Base-by-base conservation (phyloP, 1,140 invertebrate genomes). In the Probaryconus sp. region DNA sequence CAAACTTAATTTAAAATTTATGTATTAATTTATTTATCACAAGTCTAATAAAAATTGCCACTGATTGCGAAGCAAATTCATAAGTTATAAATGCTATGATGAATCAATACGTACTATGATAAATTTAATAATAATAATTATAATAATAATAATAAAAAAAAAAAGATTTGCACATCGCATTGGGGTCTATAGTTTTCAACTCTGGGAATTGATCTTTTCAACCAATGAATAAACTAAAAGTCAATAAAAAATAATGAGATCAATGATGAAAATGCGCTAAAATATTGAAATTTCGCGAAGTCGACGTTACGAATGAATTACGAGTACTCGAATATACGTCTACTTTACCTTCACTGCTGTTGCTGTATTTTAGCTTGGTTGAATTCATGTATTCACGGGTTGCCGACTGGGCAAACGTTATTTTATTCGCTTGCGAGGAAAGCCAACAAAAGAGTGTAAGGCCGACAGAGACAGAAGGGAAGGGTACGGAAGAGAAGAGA, bases 351-450 rank as follows among this genome's bases (percentile, higher is more conserved):
- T 38, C 40, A 53, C 68, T 51, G 67, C 73, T 76, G 68, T 72
- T 76, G 74, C 74, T 72, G 68, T 77, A 77, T 69, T 77, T 72
- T 77, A 76, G 67, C 68, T 63, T 71, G 67, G 73, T 71, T 76
- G 65, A 76, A 71, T 76, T 76, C 73, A 76, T 76, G 73, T 76
- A 76, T 76, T 76, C 73, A 76, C 73, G 67, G 73, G 67, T 76
- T 76, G 73, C 67, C 67, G 73, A 76, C 67, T 76, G 68, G 63
- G 71, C 64, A 74, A 78, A 76, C 60, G 75, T 79, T 79, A 76
- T 78, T 78, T 78, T 78, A 78, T 78, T 78, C 74, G 67, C 75
- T 72, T 64, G 61, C 76, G 72, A 79, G 69, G 64, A 78, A 80
- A 75, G 74, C 48, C 58, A 64, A 71, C 58, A 56, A 71, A 72